A percentile compares a stretch with the other conserved stretches of the same genome.
These are phyloP conservation scores for Varanus komodoensis DNA, from an alignment of 2,113 vertebrate genomes.

Conservation along the genomic window DNA sequence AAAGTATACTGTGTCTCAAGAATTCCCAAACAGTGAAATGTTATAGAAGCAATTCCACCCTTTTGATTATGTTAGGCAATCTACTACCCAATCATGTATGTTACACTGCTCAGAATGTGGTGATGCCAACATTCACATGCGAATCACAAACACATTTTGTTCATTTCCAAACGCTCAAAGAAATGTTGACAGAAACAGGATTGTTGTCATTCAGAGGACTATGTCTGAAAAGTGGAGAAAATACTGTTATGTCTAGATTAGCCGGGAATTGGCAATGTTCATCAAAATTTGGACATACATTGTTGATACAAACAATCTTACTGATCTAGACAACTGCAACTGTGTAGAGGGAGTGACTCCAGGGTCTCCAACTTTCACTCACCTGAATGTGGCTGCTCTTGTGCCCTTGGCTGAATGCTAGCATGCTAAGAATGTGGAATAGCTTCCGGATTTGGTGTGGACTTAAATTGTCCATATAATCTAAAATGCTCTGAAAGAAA, in stretches of 20 bases:
- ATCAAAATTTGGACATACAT: background rate
- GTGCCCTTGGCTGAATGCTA: slow-evolving; percentile 86
- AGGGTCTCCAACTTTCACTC: slow-evolving; percentile 16
- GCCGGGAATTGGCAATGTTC: background rate
- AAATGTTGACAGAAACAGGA: background rate
- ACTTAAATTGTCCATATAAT: slow-evolving; percentile 92
- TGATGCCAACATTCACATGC: background rate
- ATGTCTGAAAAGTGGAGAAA: background rate
- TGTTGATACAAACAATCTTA: background rate
- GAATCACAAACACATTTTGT: background rate
- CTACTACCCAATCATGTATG: background rate
- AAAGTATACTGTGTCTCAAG: slow-evolving; percentile 19
- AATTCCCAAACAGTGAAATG: background rate
- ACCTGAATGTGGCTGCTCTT: slow-evolving; percentile 93
- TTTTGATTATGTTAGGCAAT: background rate
- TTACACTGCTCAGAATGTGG: background rate
- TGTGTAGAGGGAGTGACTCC: background rate
- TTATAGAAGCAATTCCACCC: background rate
- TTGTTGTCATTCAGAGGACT: background rate
- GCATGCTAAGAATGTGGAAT: slow-evolving; percentile 89
- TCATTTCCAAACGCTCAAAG: background rate
- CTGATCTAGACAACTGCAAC: background rate
- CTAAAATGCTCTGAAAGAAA: slow-evolving; percentile 87
- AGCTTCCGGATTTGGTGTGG: slow-evolving; percentile 92
- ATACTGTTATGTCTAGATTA: background rate